Conservation (phyloP, 2,113 vertebrate genomes). For the Pluvialis apricaria region DNA sequence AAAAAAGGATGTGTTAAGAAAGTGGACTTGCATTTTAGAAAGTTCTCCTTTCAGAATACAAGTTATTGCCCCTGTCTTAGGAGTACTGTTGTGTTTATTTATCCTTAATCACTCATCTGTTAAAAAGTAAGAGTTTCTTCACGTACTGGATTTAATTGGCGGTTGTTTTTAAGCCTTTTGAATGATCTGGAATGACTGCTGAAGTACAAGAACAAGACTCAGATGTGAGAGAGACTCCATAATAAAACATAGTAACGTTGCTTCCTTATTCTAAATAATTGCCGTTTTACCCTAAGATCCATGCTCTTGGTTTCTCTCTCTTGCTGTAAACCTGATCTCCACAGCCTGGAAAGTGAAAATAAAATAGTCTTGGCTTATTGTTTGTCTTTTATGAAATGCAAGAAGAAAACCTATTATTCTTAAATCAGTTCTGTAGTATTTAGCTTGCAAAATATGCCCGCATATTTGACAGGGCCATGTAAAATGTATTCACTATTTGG, state of each 20-base stretch:
- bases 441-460: not conserved
- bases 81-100: not conserved
- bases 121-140: not conserved
- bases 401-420: not conserved
- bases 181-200: not conserved
- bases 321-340: not conserved
- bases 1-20: not conserved
- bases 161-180: not conserved
- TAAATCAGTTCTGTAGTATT: not conserved
- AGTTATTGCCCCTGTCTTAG: not conserved
- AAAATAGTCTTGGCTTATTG: not conserved
- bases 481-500: not conserved
- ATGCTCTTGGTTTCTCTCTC: not conserved
- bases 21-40: not conserved
- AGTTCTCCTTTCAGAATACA: not conserved
- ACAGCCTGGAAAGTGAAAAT: not conserved
- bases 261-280: not conserved
- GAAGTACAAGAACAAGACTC: not conserved
- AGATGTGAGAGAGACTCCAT: not conserved
- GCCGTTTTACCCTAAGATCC: not conserved
- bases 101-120: not conserved
- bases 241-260: not conserved
- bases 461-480: not conserved
- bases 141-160: not conserved
- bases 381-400: not conserved